Evolutionary conservation across 1,140 invertebrate genomes (phyloP), one percentile per base, ranked within the genome.

Genomic region (Ladona fulva): DNA sequence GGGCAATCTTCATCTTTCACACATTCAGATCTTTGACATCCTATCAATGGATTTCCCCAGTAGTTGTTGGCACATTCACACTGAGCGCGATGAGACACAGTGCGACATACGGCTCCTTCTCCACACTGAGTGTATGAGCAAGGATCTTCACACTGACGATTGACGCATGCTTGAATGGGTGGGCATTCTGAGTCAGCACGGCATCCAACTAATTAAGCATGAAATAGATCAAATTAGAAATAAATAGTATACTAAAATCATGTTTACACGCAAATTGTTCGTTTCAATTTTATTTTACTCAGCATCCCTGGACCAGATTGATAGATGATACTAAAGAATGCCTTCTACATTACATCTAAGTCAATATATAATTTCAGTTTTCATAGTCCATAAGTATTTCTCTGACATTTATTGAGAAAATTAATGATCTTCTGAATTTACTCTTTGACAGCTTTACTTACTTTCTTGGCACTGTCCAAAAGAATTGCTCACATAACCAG

Each of bases 401-500:
- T n/a, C n/a, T n/a, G n/a, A n/a, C n/a, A n/a, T n/a, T n/a, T n/a
- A n/a, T n/a, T n/a, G n/a, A n/a, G n/a, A n/a, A n/a, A n/a, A n/a
- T n/a, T n/a, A n/a, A n/a, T n/a, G n/a, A n/a, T n/a, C n/a, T n/a
- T n/a, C n/a, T n/a, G n/a, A n/a, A n/a, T n/a, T n/a, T n/a, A n/a
- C n/a, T n/a, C n/a, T n/a, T n/a, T n/a, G n/a, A 37, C 1, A 37
- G 29, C 29, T 37, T 37, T 74, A 84, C 87, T 82, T 87, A 92
- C 91, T 90, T 85, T 92, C 89, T 80, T 90, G 89, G 83, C 94
- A 96, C 80, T 91, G 89, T 74, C 89, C 89, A 80, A 94, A 90
- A 24, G 94, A 93, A 84, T 96, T 94, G 83, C 95, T 95, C 81
- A 93, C 93, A 81, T 91, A 94, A 11, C 92, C 93, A 80, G 93